Percentiles rank a stretch among this genome's conserved stretches.
Conservation (phyloP, 2,888 invertebrate species). For the Pollenia angustigena region DNA sequence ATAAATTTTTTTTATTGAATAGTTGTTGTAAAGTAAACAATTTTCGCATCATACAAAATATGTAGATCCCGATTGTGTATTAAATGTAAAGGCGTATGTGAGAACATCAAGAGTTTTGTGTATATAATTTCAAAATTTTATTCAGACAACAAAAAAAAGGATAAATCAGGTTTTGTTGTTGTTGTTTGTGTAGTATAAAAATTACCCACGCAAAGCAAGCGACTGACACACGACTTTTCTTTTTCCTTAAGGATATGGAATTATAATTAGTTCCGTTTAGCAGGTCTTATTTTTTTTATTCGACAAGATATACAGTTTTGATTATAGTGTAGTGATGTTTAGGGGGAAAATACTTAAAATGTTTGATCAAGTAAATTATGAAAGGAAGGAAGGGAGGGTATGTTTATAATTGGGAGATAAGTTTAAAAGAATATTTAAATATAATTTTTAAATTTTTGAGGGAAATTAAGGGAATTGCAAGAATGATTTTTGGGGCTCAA, state of each 20-base stretch:
- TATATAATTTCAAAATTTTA: constrained; percentile 14
- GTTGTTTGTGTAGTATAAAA: constrained; percentile 27
- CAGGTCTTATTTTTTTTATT: constrained; percentile 44
- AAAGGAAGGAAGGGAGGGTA: background rate
- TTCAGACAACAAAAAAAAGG: constrained; percentile 21
- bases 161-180: constrained; percentile 50
- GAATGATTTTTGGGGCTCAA: too few relatives aligned
- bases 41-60: constrained; percentile 30
- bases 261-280: constrained; percentile 73
- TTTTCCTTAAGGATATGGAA: constrained; percentile 64
- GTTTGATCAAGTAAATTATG: too few relatives aligned
- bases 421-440: background rate
- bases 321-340: constrained; percentile 3
- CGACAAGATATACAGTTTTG: constrained; percentile 7
- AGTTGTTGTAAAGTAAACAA: background rate
- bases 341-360: constrained; percentile 1
- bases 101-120: constrained; percentile 62
- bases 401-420: background rate
- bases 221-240: constrained; percentile 71
- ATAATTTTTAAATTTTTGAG: background rate
- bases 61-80: background rate
- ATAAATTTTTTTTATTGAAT: constrained; percentile 46
- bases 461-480: too few relatives aligned
- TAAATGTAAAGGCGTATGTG: constrained; percentile 66
- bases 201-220: constrained; percentile 70